Evolutionary conservation across 2,797 vertebrate species (phyloP).

Genomic region (Morelia viridis): DNA sequence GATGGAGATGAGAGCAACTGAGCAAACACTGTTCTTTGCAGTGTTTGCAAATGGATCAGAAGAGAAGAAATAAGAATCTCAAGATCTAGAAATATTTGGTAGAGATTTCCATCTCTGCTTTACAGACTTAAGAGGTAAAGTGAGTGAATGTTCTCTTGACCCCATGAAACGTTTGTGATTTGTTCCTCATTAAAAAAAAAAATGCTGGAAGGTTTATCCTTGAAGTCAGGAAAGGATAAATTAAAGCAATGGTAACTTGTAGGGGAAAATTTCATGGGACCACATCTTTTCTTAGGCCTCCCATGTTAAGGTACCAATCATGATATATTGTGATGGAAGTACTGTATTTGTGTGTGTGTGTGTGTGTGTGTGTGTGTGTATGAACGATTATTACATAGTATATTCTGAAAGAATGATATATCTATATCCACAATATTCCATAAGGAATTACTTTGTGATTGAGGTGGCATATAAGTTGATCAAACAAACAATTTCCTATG

Average conservation of each 20-base stretch:
- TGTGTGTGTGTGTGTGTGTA: not conserved
- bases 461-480: not conserved
- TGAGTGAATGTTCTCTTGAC: not conserved
- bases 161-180: not conserved
- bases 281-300: not conserved
- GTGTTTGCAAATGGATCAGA: constrained; percentile 1
- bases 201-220: not conserved
- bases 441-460: not conserved
- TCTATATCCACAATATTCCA: not conserved
- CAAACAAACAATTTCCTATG: not conserved
- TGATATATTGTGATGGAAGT: not conserved
- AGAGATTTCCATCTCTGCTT: not conserved
- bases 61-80: not conserved
- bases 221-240: not conserved
- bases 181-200: not conserved
- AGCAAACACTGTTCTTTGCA: constrained; percentile 3
- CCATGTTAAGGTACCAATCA: no score
- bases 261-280: not conserved
- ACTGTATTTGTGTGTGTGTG: not conserved
- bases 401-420: not conserved
- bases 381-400: not conserved
- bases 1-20: not conserved
- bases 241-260: not conserved
- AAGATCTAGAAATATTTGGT: not conserved
- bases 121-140: not conserved